phyloP scores from a whole-genome alignment of 1,140 invertebrate genomes.

The Meloidogyne floridensis region DNA sequence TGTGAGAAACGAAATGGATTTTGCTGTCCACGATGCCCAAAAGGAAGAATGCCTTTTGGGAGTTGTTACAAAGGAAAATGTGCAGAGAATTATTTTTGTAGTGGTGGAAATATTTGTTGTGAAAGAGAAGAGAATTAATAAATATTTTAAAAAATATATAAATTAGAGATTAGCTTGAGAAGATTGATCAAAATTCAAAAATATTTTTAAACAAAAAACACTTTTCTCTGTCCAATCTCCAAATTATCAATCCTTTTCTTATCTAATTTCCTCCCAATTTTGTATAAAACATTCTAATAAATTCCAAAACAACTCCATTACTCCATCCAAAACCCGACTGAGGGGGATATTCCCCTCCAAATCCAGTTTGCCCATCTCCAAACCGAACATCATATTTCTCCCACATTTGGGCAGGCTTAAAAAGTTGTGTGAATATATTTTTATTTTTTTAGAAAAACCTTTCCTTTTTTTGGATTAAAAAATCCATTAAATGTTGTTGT shows the following conservation, averaged over 20 bases:
- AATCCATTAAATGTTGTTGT: conserved; percentile 80
- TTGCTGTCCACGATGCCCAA: background rate
- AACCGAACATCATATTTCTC: conserved; percentile 77
- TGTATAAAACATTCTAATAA: conserved; percentile 51
- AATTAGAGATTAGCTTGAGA: no score
- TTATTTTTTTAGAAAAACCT: conserved; percentile 17
- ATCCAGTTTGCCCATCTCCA: conserved; percentile 50
- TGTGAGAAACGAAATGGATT: background rate
- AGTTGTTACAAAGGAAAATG: background rate
- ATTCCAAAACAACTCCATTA: conserved; percentile 72
- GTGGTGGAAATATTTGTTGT: background rate
- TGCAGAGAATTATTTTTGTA: background rate
- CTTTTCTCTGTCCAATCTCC: no score
- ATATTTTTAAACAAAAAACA: no score
- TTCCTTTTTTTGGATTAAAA: conserved; percentile 64
- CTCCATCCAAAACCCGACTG: conserved; percentile 83
- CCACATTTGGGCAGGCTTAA: conserved; percentile 76
- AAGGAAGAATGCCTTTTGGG: background rate
- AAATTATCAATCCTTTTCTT: no score
- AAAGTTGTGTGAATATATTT: background rate
- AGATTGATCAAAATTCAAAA: no score
- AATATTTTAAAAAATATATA: no score
- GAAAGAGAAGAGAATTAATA: background rate
- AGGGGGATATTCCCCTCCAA: conserved; percentile 58
- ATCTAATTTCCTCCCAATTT: background rate